A percentile compares a stretch with the other conserved stretches of the same genome.
Evolutionary conservation across 1,140 invertebrate genomes (phyloP).

Genomic region (Diorhabda sublineata): DNA sequence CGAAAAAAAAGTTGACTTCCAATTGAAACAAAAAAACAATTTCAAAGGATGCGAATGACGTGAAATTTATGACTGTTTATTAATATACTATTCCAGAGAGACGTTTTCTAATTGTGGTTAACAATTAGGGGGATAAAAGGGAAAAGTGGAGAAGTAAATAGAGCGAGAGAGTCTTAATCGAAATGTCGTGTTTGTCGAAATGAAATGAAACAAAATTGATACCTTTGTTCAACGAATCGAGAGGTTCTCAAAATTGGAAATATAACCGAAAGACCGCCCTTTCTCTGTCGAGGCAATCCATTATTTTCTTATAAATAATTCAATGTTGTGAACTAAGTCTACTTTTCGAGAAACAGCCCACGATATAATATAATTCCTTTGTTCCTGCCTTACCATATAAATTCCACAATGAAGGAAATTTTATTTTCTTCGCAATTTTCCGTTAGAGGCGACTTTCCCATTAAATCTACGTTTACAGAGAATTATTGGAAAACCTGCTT

Average conservation of each 20-base stretch:
- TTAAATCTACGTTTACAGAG: background rate
- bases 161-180: background rate
- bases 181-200: conserved; percentile 2
- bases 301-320: conserved; percentile 3
- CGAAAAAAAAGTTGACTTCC: too few relatives aligned
- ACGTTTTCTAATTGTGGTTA: background rate
- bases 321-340: conserved; percentile 1
- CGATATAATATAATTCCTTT: conserved; percentile 1
- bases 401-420: background rate
- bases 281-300: background rate
- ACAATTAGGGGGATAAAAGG: background rate
- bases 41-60: too few relatives aligned
- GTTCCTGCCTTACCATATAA: conserved; percentile 2
- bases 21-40: too few relatives aligned
- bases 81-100: background rate
- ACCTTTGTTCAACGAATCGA: conserved; percentile 1
- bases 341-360: background rate
- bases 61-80: background rate
- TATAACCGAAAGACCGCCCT: background rate
- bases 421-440: conserved; percentile 3
- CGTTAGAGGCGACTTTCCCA: background rate
- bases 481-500: conserved; percentile 1
- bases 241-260: background rate
- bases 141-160: conserved; percentile 2
- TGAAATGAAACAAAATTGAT: conserved; percentile 3